A percentile compares a stretch with the other conserved stretches of the same genome.
Conservation (phyloP, 2,113 vertebrate species). For the Sus scrofa region DNA sequence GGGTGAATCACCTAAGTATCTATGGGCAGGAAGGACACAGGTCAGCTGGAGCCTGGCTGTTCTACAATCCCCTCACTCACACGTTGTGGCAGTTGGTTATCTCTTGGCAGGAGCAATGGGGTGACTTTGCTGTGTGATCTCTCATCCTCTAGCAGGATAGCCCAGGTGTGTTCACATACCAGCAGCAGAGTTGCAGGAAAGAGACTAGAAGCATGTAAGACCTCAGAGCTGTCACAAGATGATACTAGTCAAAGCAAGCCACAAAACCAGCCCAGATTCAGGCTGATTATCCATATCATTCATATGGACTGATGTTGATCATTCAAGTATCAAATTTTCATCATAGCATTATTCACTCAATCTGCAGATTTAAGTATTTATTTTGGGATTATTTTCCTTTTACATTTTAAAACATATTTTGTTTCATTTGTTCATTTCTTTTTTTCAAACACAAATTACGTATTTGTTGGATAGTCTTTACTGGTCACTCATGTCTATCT, state of each 20-base stretch:
- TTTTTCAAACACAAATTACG: not conserved
- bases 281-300: not conserved
- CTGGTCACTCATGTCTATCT: not conserved
- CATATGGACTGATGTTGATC: not conserved
- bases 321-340: not conserved
- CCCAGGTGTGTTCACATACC: not conserved
- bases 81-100: not conserved
- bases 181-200: not conserved
- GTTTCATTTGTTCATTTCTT: not conserved
- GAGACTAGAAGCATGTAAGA: not conserved
- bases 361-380: not conserved
- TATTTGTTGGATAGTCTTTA: not conserved
- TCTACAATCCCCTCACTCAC: not conserved
- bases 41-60: not conserved
- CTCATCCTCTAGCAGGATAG: not conserved
- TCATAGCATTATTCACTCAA: not conserved
- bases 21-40: not conserved
- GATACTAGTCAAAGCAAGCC: not conserved
- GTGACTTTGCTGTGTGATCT: not conserved
- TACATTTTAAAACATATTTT: not conserved
- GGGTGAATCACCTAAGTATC: not conserved
- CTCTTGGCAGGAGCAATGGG: not conserved
- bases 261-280: not conserved
- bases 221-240: not conserved
- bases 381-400: not conserved